Conservation (phyloP, 2,113 vertebrate genomes). For the Perccottus glenii region DNA sequence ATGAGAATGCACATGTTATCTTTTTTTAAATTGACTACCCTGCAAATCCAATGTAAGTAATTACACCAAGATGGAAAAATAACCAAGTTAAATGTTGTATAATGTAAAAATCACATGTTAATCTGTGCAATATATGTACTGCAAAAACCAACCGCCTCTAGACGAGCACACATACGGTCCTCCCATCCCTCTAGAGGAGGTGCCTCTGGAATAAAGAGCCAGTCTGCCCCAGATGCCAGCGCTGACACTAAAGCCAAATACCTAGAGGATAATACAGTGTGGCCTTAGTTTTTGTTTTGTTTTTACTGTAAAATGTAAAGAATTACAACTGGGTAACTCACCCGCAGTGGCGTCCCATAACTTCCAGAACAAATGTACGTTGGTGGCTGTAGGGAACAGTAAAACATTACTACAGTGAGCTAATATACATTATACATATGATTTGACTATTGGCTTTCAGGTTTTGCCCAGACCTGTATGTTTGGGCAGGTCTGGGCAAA, state of each 20-base stretch:
- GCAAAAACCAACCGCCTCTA: conserved; percentile 84
- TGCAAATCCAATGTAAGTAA: neutral
- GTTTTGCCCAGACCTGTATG: too few relatives aligned
- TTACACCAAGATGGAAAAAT: too few relatives aligned
- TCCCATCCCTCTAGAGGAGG: conserved; percentile 92
- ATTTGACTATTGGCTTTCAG: neutral
- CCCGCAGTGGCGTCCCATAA: conserved; percentile 98
- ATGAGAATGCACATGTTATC: neutral
- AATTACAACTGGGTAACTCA: conserved; percentile 66
- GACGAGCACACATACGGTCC: conserved; percentile 88
- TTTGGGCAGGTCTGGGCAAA: conserved; percentile 38
- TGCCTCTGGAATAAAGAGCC: conserved; percentile 94
- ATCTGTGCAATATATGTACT: too few relatives aligned
- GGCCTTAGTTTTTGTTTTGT: neutral
- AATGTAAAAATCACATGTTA: too few relatives aligned
- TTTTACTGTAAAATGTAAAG: neutral
- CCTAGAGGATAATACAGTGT: conserved; percentile 25
- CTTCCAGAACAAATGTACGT: conserved; percentile 93
- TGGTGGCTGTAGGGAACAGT: conserved; percentile 85
- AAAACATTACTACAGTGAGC: neutral
- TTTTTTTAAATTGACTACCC: neutral
- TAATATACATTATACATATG: neutral
- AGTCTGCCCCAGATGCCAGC: conserved; percentile 91
- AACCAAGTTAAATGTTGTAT: too few relatives aligned
- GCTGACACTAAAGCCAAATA: conserved; percentile 86